Evolutionary conservation across 2,113 vertebrate species (phyloP).

Genomic region (Gallinago media): DNA sequence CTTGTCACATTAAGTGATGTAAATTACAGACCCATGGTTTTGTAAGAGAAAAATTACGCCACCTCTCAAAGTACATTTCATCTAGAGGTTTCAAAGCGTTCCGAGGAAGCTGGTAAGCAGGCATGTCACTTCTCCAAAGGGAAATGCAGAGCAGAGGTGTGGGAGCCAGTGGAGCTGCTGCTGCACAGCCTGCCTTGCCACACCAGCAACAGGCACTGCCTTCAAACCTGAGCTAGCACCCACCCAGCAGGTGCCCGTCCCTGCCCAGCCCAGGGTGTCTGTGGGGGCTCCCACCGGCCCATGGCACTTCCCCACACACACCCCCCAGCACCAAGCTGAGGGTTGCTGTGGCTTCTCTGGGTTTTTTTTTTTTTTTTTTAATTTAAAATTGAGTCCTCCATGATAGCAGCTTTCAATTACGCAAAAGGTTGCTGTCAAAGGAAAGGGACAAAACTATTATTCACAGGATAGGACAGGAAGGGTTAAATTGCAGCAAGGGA

Average conservation of each 20-base stretch:
- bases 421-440: background rate
- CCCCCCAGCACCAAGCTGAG: too few species aligned
- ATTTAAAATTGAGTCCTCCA: background rate
- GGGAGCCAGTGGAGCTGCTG: background rate
- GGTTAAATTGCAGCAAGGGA: conserved; percentile 11
- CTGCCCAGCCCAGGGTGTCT: background rate
- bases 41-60: background rate
- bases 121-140: background rate
- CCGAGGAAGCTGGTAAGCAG: background rate
- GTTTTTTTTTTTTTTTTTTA: background rate
- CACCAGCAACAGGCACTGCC: background rate
- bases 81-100: background rate
- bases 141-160: accelerated
- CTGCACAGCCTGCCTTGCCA: accelerated
- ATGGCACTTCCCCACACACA: background rate
- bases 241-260: background rate
- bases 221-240: background rate
- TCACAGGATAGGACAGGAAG: background rate
- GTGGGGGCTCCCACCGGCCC: accelerated
- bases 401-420: background rate
- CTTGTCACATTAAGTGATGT: background rate
- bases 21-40: background rate
- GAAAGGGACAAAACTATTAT: background rate
- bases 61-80: background rate
- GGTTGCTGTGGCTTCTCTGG: background rate